These are phyloP conservation scores for Myiothlypis coronata DNA, from an alignment of 2,797 vertebrate genomes.

Conservation along the genomic window DNA sequence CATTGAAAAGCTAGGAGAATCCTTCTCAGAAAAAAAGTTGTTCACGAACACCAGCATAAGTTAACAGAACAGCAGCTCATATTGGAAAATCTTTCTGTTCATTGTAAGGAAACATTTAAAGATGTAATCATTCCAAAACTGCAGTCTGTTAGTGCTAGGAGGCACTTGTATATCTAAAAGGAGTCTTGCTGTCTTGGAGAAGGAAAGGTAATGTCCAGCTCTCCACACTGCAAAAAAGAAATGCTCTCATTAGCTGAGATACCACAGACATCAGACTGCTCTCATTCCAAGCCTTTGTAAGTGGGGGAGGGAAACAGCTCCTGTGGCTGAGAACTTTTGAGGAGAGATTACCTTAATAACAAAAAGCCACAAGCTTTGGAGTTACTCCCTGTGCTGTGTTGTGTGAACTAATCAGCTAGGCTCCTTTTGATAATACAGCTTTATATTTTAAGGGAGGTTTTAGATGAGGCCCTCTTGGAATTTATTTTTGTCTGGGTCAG, in stretches of 20 bases:
- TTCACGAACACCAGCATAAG: rapidly evolving
- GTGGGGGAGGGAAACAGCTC: neutral
- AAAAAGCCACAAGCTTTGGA: slow-evolving; percentile 11
- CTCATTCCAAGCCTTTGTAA: neutral
- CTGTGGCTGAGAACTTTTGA: neutral
- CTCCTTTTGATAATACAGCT: slow-evolving; percentile 21
- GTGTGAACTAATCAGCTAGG: slow-evolving; percentile 15
- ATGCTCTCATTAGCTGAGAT: neutral
- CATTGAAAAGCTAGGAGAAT: neutral
- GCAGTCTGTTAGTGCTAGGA: neutral
- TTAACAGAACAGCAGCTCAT: neutral
- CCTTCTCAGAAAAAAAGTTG: neutral
- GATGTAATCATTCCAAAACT: neutral
- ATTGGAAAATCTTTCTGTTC: neutral
- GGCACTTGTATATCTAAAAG: neutral
- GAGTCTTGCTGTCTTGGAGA: neutral
- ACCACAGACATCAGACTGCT: neutral
- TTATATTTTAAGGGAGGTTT: neutral
- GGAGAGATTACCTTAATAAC: slow-evolving; percentile 44
- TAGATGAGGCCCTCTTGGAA: neutral
- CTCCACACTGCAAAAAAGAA: neutral
- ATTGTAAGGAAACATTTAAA: neutral
- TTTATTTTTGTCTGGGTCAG: slow-evolving; percentile 34
- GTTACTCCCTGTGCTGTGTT: slow-evolving; percentile 6
- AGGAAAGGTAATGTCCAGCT: neutral